Base-by-base conservation (phyloP, 2,888 invertebrate genomes). In the Diarsia mendica region DNA sequence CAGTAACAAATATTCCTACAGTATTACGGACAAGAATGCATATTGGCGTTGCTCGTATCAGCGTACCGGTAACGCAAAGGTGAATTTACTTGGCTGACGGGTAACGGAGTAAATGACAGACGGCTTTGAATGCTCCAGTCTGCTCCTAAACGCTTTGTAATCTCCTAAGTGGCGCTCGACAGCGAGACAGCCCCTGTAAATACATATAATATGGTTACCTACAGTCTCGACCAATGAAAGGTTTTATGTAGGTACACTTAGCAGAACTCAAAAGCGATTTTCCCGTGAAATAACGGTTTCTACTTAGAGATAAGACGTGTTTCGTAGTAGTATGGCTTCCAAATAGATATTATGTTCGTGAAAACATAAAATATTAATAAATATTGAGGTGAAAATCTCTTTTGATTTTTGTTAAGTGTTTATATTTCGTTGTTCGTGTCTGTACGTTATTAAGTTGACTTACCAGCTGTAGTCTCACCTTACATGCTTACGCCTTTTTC, bases 91-190 rank as follows among this genome's bases (percentile, higher is more conserved):
- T 15, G 33, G 48, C 72, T 48, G 48, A 64, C 64, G 23, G 28
- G 23, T 81, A 72, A 80, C 58, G 11, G 65, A 70, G 44, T 64
- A 69, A 72, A 71, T 80, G 67, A 77, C 73, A 80, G n/a, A 33
- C 10, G 58, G 71, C 65, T 73, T 80, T 73, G 48, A 63, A 68
- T 65, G 13, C 23, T 20, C 15, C 58, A 48, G 76, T 68, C 77
- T 71, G 67, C 48, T 71, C 8, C 53, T 73, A 60, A 80, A 77
- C 28, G 77, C 71, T 73, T 80, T 80, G 77, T 83, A 69, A 80
- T 79, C 53, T 64, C 46, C n/a, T 58, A 71, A 68, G 61, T 67
- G 67, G 55, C 61, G 28, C 33, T 33, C 48, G 46, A 39, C 65
- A 63, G 55, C 10, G 15, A 51, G 58, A 65, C 70, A 67, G 64